phyloP scores from a whole-genome alignment of 2,888 invertebrate genomes.

The Biston betularia region DNA sequence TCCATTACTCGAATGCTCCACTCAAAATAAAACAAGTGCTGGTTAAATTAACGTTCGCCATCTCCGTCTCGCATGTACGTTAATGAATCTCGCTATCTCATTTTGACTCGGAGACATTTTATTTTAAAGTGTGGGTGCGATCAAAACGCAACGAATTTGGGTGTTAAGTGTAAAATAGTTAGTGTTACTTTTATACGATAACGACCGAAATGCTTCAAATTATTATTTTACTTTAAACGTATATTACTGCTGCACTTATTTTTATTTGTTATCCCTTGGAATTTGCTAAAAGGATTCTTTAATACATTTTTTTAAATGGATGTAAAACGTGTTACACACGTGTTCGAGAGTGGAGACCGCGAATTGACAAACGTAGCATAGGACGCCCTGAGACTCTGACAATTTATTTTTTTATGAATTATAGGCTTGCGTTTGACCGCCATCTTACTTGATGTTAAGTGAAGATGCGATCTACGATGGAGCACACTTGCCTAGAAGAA shows the following conservation, averaged over 20 bases:
- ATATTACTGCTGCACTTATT: conserved; percentile 3
- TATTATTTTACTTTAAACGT: conserved; percentile 27
- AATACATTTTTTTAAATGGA: background rate
- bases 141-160: conserved; percentile 41
- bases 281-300: background rate
- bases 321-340: too few relatives aligned
- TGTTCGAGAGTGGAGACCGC: too few relatives aligned
- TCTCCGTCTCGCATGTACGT: conserved; percentile 39
- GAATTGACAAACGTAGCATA: too few relatives aligned
- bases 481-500: too few relatives aligned
- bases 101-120: conserved; percentile 59
- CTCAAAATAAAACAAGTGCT: conserved; percentile 32
- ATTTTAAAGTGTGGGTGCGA: conserved; percentile 60
- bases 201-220: conserved; percentile 30
- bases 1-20: conserved; percentile 25
- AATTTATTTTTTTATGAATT: too few relatives aligned
- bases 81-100: conserved; percentile 42
- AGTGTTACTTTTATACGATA: conserved; percentile 44
- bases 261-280: conserved; percentile 3
- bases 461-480: too few relatives aligned
- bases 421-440: too few relatives aligned
- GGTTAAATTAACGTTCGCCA: conserved; percentile 34
- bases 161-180: conserved; percentile 48
- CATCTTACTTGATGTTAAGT: too few relatives aligned
- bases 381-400: too few relatives aligned